Base-by-base conservation (phyloP, 2,113 vertebrate genomes). In the Micromys minutus region DNA sequence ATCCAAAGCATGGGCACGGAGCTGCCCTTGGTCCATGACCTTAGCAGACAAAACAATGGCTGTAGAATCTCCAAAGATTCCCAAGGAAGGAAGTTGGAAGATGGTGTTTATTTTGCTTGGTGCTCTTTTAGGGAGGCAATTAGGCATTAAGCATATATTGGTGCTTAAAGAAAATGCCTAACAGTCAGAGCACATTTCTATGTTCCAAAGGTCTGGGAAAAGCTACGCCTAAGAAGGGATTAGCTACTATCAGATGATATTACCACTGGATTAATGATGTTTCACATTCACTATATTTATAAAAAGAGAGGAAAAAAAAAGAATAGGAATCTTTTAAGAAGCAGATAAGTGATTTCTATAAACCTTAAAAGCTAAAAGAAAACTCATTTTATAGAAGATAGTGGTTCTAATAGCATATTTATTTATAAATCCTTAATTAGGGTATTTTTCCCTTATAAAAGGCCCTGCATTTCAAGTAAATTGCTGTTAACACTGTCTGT, bases 171-270 rank as follows among this genome's bases (percentile, higher is more conserved):
- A 98, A 98, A 98, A 98, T 77, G 95, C 96, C 95, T 97, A 96
- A 97, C 80, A 97, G 97, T 96, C 95, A 98, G 98, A 98, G 97
- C 93, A 97, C 93, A 97, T 98, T 98, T 98, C 96, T 98, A 1
- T 97, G 97, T 98, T 98, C 97, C 93, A 96, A 98, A 98, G 96
- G 95, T 98, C 97, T 0, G 21, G 89, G 97, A 85, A 98, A 97
- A 98, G 96, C 98, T 97, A 91, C 95, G 91, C 96, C 97, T 98
- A 98, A 98, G 98, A 98, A 98, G 97, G 98, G 98, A 99, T 99
- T 99, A 98, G 94, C 97, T 96, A 61, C 96, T 98, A 98, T 99
- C 98, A 98, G 98, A 98, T 98, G 98, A 98, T 98, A 98, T 98
- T 98, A 98, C 90, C 94, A 97, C 97, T 97, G 98, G 98, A 98